These are phyloP conservation scores for Girardinus metallicus DNA, from an alignment of 2,797 vertebrate genomes.

Conservation along the genomic window DNA sequence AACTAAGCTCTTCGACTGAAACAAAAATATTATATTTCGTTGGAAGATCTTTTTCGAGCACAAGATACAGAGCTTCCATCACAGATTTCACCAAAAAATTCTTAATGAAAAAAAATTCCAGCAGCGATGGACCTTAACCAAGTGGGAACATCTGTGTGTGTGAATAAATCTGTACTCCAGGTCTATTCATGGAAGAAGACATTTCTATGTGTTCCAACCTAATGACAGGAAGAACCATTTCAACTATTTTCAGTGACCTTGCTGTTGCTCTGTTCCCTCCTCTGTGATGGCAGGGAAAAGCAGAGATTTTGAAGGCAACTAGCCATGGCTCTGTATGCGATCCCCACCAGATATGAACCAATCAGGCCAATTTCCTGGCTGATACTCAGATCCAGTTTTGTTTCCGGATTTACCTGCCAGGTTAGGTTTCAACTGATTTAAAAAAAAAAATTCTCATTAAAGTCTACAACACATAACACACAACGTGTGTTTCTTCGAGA, in stretches of 20 bases:
- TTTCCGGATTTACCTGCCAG: background rate
- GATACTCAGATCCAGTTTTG: background rate
- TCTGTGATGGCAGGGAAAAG: background rate
- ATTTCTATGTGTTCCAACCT: background rate
- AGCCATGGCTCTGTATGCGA: background rate
- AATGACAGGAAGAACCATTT: background rate
- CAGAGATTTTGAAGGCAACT: background rate
- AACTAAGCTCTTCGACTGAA: background rate
- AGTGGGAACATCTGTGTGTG: background rate
- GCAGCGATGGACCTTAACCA: background rate
- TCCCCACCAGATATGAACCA: background rate
- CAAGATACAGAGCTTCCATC: background rate
- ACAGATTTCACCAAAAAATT: background rate
- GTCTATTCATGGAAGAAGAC: background rate
- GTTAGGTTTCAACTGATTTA: background rate
- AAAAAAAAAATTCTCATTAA: no score
- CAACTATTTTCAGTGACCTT: background rate
- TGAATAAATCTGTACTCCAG: background rate
- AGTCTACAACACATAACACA: no score
- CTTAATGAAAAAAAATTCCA: background rate
- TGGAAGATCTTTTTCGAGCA: background rate
- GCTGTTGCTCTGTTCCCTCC: background rate
- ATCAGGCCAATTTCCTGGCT: background rate
- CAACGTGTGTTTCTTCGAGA: no score
- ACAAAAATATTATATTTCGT: background rate